phyloP scores from a whole-genome alignment of 2,797 vertebrate genomes.

The Coilia nasus region DNA sequence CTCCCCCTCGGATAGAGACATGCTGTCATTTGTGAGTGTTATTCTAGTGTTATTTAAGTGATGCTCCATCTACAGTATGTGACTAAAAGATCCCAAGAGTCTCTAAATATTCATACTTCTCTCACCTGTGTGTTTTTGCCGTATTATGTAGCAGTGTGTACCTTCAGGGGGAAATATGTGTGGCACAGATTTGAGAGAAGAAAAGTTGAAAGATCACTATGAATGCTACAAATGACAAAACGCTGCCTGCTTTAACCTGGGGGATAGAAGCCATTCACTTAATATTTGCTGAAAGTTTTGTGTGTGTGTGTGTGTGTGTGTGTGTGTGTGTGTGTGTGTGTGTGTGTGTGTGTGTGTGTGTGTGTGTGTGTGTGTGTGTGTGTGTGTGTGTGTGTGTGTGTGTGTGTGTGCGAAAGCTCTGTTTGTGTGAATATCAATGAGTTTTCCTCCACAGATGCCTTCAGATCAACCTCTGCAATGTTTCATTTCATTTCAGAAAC shows the following conservation, averaged over 20 bases:
- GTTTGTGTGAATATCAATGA: slow-evolving; percentile 44
- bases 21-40: not conserved
- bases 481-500: slow-evolving; percentile 39
- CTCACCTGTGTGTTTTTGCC: slow-evolving; percentile 16
- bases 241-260: slow-evolving; percentile 28
- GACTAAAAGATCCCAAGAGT: slow-evolving; percentile 1
- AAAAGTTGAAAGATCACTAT: slow-evolving; percentile 51
- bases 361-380: too few species aligned
- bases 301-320: too few species aligned
- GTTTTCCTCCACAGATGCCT: slow-evolving; percentile 35
- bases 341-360: too few species aligned
- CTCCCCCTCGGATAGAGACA: not conserved
- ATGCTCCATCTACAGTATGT: not conserved
- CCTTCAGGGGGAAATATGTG: slow-evolving; percentile 36
- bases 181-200: slow-evolving; percentile 37
- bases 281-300: slow-evolving; percentile 17
- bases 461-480: slow-evolving; percentile 46
- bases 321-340: too few species aligned
- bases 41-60: not conserved
- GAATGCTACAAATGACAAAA: slow-evolving; percentile 44
- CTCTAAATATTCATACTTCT: slow-evolving; percentile 20
- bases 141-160: slow-evolving; percentile 32
- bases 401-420: not conserved
- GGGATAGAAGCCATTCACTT: slow-evolving; percentile 34
- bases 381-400: too few species aligned